Evolutionary conservation across 1,140 invertebrate genomes (phyloP).

Genomic region (Prorops nasuta): DNA sequence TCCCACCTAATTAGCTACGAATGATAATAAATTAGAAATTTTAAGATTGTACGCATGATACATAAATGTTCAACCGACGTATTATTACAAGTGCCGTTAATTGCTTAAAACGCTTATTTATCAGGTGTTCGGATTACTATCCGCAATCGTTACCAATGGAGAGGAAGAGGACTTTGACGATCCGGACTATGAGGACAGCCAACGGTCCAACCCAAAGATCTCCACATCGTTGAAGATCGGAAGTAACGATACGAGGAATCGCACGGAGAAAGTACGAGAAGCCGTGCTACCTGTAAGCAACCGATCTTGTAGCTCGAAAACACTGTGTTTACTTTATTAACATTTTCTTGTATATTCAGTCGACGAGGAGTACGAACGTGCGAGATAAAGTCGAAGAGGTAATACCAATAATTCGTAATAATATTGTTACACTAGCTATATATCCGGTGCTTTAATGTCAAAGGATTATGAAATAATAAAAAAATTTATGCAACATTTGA

Average conservation of each 20-base stretch:
- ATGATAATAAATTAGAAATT: too few relatives aligned
- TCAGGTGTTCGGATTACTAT: constrained; percentile 23
- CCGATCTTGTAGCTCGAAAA: too few relatives aligned
- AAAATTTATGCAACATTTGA: constrained; percentile 25
- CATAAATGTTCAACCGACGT: too few relatives aligned
- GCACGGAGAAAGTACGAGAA: constrained; percentile 48
- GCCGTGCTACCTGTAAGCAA: constrained; percentile 19
- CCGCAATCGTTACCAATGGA: constrained; percentile 22
- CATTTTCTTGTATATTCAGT: constrained; percentile 15
- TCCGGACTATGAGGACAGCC: constrained; percentile 18
- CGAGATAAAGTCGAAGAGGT: constrained; percentile 57
- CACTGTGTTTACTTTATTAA: too few relatives aligned
- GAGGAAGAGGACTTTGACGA: constrained; percentile 23
- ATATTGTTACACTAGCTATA: constrained; percentile 61
- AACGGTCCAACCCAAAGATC: constrained; percentile 41
- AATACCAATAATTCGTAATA: constrained; percentile 63
- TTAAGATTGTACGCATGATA: too few relatives aligned
- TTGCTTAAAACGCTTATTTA: too few relatives aligned
- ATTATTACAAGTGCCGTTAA: too few relatives aligned
- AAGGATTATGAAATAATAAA: constrained; percentile 58
- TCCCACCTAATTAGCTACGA: too few relatives aligned
- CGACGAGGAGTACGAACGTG: constrained; percentile 25
- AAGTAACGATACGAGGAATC: constrained; percentile 43
- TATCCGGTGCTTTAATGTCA: constrained; percentile 62
- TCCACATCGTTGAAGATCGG: constrained; percentile 49